Evolutionary conservation across 2,797 vertebrate species (phyloP), one percentile per base, ranked within the genome.

Genomic region (Pyrocephalus nanus): DNA sequence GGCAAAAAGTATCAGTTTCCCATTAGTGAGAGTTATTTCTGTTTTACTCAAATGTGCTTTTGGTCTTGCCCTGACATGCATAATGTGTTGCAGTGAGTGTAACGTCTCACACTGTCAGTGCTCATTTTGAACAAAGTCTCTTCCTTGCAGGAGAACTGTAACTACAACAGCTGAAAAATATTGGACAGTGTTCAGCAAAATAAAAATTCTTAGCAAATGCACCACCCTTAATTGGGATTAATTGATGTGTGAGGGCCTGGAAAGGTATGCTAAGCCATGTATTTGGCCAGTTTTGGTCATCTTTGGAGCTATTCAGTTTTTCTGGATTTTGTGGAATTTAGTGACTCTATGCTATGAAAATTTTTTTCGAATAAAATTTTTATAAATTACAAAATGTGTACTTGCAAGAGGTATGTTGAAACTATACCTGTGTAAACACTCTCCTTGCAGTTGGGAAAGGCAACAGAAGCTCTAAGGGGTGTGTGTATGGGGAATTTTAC

Each of bases 101-200:
- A 67, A 71, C 48, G 67, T 90, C 91, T 83, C 87, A 73, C 21
- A 4, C 79, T 92, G 78, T 89, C 88, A 71, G 1, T 58, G 60
- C 75, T 95, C 45, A 21, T 80, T 95, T 95, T 90, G 64, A 65
- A 48, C 80, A 92, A 93, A 96, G 69, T 53, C 78, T 50, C 4
- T 51, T 55, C 73, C 58, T 88, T 81, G n/a, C 25, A 84, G 88
- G 78, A 74, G 74, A 96, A 57, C 23, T 58, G 60, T 55, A 70
- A 66, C 45, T 93, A 40, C 40, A 92, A 62, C 64, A 92, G 40
- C 69, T 90, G 79, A 86, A 94, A 96, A 92, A 78, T 62, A 86
- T 65, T 57, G 92, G 88, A 74, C n/a, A 1, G 81, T 83, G n/a
- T 72, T 96, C 15, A 70, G 66, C 51, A 93, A 92, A 94, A 92